phyloP scores from a whole-genome alignment of 2,888 invertebrate species.

The Drosophila atripex region DNA sequence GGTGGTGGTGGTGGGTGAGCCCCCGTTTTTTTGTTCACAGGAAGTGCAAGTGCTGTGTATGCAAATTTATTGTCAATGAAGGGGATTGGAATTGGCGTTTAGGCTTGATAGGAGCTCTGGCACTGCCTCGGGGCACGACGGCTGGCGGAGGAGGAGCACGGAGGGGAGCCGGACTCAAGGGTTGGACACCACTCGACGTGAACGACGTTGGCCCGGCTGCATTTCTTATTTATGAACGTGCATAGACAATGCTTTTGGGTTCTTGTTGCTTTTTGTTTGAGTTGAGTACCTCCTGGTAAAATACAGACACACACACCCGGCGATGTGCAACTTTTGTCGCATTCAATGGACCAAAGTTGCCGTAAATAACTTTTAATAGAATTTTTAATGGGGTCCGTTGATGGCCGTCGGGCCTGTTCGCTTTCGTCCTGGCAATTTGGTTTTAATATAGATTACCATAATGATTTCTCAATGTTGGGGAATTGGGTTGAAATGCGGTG shows the following conservation, averaged over 20 bases:
- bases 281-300: constrained; percentile 22
- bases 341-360: constrained; percentile 73
- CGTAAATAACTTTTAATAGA: constrained; percentile 78
- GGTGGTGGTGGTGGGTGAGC: too few species aligned
- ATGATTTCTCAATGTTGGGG: constrained; percentile 35
- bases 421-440: constrained; percentile 28
- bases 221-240: constrained; percentile 79
- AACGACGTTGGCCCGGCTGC: constrained; percentile 63
- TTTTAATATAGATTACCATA: constrained; percentile 41
- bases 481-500: constrained; percentile 11
- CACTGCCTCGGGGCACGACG: neutral
- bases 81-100: constrained; percentile 33
- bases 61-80: constrained; percentile 77
- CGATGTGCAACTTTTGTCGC: constrained; percentile 51
- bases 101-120: neutral
- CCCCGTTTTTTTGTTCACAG: constrained; percentile 38
- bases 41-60: constrained; percentile 76
- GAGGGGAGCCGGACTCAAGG: constrained; percentile 6
- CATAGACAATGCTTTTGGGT: constrained; percentile 67
- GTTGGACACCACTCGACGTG: constrained; percentile 31
- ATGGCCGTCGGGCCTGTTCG: constrained; percentile 16
- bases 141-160: neutral
- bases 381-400: constrained; percentile 65
- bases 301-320: constrained; percentile 13
- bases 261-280: constrained; percentile 47